Evolutionary conservation across 2,113 vertebrate species (phyloP), one percentile per base, ranked within the genome.

Genomic region (Chlorodrepanis virens): DNA sequence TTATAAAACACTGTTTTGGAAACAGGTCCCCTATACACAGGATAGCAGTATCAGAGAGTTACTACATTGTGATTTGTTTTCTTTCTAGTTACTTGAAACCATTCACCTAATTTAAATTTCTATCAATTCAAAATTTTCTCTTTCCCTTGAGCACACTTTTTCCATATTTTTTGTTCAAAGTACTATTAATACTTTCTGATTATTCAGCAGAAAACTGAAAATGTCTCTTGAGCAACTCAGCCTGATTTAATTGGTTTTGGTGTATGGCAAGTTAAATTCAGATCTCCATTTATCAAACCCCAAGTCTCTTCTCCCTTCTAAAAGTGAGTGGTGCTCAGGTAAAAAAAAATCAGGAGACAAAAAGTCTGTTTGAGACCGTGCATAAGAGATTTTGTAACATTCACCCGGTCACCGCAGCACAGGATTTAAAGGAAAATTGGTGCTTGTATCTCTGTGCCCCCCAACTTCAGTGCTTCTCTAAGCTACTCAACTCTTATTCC

Each of bases 121-220:
- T 16, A 92, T 87, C 82, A 93, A 40, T 89, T 97, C 31, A 86
- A 85, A 94, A 91, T 96, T 94, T 83, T 11, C 6, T 47, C 37
- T 82, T 83, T 91, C 71, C 59, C 80, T 71, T 44, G 78, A 95
- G 67, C 54, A 70, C 40, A 21, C 67, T 90, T 89, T 83, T 85
- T 47, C 54, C 16, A 18, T 84, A 91, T 78, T 84, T 90, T 96
- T 94, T 1, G 1, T 56, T 85, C 78, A 79, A 91, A 94, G 71
- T 90, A 44, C 76, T 96, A 82, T 96, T 96, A 95, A 95, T 96
- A 94, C n/a, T 95, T 97, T 96, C 88, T 95, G 94, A 94, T 96
- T 96, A 94, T 93, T 84, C 93, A 96, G 91, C 93, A 96, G 90
- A 97, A 98, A 96, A 69, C 39, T 44, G 78, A 78, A 94, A 94